Evolutionary conservation across 2,888 invertebrate genomes (phyloP).

Genomic region (Cryptocephalus moraei): DNA sequence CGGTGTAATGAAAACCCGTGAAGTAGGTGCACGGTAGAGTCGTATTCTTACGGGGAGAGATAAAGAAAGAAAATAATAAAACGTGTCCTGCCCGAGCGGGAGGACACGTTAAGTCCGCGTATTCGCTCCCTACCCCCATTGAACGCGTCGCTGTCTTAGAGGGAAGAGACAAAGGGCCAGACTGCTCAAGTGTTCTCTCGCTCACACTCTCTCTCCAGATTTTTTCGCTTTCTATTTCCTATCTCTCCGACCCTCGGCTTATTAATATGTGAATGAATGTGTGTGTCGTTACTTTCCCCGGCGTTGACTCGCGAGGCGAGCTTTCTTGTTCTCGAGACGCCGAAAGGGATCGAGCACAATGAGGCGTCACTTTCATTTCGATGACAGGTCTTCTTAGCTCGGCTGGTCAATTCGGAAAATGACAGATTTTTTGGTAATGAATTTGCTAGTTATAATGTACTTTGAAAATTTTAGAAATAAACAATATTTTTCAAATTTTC

Average conservation of each 20-base stretch:
- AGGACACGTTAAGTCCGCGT: conserved; percentile 11
- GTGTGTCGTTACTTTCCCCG: conserved; percentile 17
- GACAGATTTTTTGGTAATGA: no score
- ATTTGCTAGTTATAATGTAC: no score
- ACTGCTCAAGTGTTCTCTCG: conserved; percentile 25
- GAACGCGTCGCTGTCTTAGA: conserved; percentile 26
- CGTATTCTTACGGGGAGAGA: conserved; percentile 21
- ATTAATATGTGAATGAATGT: conserved; percentile 25
- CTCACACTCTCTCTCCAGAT: conserved; percentile 9
- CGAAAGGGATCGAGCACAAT: no score
- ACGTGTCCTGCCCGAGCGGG: neutral
- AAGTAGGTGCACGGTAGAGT: conserved; percentile 6
- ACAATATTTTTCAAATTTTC: no score
- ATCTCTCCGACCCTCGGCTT: conserved; percentile 20
- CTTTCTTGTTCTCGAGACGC: no score
- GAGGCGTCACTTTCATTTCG: no score
- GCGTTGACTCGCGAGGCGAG: neutral
- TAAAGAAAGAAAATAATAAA: neutral
- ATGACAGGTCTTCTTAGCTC: no score
- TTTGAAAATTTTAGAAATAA: no score
- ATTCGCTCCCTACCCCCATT: conserved; percentile 22
- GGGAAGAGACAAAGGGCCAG: conserved; percentile 28
- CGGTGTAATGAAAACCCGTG: conserved; percentile 5
- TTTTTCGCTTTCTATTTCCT: conserved; percentile 5
- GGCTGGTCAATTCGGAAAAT: no score